Evolutionary conservation across 1,140 invertebrate genomes (phyloP).

Genomic region (Helicoverpa armigera): DNA sequence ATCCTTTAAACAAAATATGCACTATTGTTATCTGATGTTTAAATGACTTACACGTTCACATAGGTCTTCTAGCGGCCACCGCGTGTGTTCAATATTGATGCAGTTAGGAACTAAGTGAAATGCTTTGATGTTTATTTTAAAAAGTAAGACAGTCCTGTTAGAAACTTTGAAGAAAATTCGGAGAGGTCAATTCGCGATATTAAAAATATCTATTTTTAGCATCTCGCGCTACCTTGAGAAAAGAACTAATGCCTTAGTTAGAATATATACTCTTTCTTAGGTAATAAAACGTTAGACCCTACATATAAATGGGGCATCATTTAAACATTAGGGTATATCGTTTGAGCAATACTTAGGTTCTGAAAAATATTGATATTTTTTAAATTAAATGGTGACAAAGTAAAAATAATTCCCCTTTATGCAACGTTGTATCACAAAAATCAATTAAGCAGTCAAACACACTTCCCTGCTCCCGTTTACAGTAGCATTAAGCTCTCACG

Average conservation of each 20-base stretch:
- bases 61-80: slow-evolving; percentile 13
- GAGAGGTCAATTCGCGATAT: not conserved
- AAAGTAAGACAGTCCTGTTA: not conserved
- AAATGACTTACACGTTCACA: slow-evolving; percentile 30
- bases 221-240: too few species aligned
- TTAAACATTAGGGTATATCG: too few species aligned
- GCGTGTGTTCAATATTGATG: slow-evolving; percentile 30
- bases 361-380: too few species aligned
- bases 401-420: not conserved
- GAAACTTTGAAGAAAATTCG: not conserved
- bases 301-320: too few species aligned
- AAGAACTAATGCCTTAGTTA: too few species aligned
- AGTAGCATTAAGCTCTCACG: slow-evolving; percentile 26
- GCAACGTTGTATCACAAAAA: slow-evolving; percentile 6
- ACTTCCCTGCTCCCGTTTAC: slow-evolving; percentile 13
- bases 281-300: too few species aligned
- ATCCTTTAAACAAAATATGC: slow-evolving; percentile 24
- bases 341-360: too few species aligned
- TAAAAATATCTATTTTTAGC: too few species aligned
- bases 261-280: too few species aligned
- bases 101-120: not conserved
- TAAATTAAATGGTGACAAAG: too few species aligned
- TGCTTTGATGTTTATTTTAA: not conserved
- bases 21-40: slow-evolving; percentile 37
- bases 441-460: slow-evolving; percentile 21